A percentile compares a stretch with the other conserved stretches of the same genome.
phyloP scores from a whole-genome alignment of 2,888 invertebrate genomes.

The Dryomyza anilis region DNA sequence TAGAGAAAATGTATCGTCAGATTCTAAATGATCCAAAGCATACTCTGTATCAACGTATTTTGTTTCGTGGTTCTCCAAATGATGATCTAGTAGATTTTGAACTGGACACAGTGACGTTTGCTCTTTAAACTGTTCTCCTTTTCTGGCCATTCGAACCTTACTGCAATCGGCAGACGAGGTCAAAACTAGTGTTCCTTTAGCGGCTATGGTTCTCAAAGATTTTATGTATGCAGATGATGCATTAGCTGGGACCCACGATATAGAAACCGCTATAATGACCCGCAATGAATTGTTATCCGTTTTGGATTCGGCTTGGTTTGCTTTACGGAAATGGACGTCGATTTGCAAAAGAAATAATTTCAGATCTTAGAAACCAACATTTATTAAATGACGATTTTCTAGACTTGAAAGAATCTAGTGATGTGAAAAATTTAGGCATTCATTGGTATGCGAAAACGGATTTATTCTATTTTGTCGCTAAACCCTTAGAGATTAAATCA shows the following conservation, averaged over 20 bases:
- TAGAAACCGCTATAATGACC: too few relatives aligned
- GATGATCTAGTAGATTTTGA: neutral
- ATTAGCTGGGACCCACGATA: too few relatives aligned
- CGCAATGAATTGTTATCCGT: too few relatives aligned
- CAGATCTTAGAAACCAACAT: too few relatives aligned
- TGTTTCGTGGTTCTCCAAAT: neutral
- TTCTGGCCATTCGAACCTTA: too few relatives aligned
- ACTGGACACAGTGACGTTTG: neutral
- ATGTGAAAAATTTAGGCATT: neutral
- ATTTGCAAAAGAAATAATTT: neutral
- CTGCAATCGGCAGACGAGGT: neutral
- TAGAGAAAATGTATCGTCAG: neutral
- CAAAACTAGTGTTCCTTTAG: too few relatives aligned
- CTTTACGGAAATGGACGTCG: neutral
- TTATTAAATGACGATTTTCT: too few relatives aligned
- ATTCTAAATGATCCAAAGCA: neutral
- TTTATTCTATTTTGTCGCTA: too few relatives aligned
- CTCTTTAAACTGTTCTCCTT: too few relatives aligned
- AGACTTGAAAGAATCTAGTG: too few relatives aligned
- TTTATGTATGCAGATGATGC: too few relatives aligned
- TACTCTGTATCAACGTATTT: neutral
- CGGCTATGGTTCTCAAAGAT: too few relatives aligned
- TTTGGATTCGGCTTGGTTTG: neutral
- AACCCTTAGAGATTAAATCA: neutral
- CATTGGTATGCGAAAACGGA: neutral